Conservation (phyloP, 2,888 invertebrate species). For the Chrysolina americana region DNA sequence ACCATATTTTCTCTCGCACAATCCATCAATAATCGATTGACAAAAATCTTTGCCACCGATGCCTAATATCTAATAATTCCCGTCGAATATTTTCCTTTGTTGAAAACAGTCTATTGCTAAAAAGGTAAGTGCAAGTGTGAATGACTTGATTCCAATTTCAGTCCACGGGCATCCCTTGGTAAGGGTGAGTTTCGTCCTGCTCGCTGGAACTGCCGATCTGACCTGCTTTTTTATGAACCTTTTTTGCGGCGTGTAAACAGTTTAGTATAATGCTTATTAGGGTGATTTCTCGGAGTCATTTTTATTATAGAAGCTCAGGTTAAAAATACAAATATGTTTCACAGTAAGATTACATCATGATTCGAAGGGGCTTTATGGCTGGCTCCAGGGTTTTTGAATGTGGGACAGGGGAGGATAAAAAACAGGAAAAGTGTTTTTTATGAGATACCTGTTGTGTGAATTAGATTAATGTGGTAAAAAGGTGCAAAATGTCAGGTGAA, state of each 20-base stretch:
- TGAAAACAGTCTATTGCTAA: conserved; percentile 9
- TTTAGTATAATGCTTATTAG: conserved; percentile 50
- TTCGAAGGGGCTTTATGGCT: conserved; percentile 6
- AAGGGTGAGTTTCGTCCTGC: conserved; percentile 14
- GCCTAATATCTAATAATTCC: conserved; percentile 10
- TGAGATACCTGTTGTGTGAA: conserved; percentile 55
- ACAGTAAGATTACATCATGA: conserved; percentile 53
- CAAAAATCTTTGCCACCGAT: conserved; percentile 13
- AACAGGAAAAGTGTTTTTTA: conserved; percentile 58
- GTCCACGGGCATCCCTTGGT: background rate
- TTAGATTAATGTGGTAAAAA: conserved; percentile 47
- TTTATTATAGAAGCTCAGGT: conserved; percentile 61
- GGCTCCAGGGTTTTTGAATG: conserved; percentile 33
- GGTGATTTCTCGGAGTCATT: conserved; percentile 62
- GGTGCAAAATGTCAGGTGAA: conserved; percentile 59
- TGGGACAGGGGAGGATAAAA: conserved; percentile 51
- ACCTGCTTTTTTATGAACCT: conserved; percentile 59
- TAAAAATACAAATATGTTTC: conserved; percentile 54
- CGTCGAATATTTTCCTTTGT: conserved; percentile 8
- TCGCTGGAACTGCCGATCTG: conserved; percentile 34
- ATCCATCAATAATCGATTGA: conserved; percentile 12
- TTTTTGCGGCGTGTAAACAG: conserved; percentile 66
- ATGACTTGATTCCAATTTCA: background rate
- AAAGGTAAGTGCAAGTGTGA: conserved; percentile 18
- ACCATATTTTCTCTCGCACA: background rate